These are phyloP conservation scores for Nebria salina DNA, from an alignment of 2,888 invertebrate species.

Conservation along the genomic window DNA sequence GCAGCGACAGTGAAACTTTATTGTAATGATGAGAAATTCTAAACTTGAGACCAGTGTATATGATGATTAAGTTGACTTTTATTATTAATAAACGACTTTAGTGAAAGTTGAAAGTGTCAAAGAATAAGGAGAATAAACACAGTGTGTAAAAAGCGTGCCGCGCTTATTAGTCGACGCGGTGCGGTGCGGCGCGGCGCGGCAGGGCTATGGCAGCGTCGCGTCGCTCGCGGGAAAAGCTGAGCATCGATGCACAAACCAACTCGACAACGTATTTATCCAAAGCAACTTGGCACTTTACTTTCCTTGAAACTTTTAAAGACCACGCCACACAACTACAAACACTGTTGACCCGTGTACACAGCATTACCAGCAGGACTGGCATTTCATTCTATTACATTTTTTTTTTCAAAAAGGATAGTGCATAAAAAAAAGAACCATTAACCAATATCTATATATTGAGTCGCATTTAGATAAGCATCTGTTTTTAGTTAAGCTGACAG, in stretches of 20 bases:
- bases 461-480: no score
- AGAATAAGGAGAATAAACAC: background rate
- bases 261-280: conserved; percentile 26
- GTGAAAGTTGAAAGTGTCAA: conserved; percentile 7
- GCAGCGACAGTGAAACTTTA: no score
- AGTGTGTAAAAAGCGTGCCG: background rate
- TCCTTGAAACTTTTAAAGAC: conserved; percentile 30
- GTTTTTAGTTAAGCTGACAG: no score
- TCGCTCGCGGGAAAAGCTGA: background rate
- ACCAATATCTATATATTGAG: no score
- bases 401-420: no score
- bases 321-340: no score
- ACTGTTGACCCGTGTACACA: conserved; percentile 37
- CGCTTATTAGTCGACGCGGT: no score
- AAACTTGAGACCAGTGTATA: no score
- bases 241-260: background rate
- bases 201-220: background rate
- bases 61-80: background rate
- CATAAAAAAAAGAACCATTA: no score
- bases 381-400: no score
- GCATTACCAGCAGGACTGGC: background rate
- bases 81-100: conserved; percentile 4
- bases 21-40: no score
- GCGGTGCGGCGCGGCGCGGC: no score
- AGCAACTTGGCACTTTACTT: conserved; percentile 42